phyloP scores from a whole-genome alignment of 2,113 vertebrate genomes.

The Hemiscyllium ocellatum region DNA sequence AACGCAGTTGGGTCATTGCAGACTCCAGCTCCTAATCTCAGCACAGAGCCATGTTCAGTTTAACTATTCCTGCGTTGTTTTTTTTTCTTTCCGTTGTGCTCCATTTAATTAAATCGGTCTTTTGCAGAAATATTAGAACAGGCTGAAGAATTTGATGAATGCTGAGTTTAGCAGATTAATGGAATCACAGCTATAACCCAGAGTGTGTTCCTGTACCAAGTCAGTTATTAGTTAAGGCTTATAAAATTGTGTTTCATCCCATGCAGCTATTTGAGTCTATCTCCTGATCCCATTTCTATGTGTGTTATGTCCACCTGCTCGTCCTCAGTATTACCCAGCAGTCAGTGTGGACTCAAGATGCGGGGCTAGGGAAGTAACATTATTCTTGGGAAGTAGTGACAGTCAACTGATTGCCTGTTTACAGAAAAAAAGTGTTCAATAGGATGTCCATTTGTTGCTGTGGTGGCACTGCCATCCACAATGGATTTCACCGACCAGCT shows the following conservation, averaged over 20 bases:
- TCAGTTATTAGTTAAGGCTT: constrained; percentile 9
- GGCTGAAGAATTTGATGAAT: constrained; percentile 30
- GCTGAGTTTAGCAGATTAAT: constrained; percentile 32
- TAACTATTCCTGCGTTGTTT: neutral
- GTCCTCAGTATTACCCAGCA: neutral
- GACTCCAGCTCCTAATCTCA: neutral
- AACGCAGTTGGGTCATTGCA: neutral
- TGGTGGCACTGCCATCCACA: neutral
- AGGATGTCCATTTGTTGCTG: neutral
- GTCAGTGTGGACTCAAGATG: neutral
- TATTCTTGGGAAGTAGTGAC: neutral
- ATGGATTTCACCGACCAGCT: neutral
- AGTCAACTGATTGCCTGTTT: neutral
- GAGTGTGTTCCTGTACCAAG: neutral
- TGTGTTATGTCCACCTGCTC: neutral
- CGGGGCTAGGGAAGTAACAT: neutral
- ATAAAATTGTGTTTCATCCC: neutral
- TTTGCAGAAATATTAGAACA: constrained; percentile 30
- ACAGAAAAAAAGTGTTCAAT: neutral
- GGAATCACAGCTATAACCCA: neutral
- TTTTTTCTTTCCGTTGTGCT: neutral
- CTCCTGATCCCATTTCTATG: neutral
- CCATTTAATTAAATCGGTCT: constrained; percentile 31
- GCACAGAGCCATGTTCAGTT: neutral
- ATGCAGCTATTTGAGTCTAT: neutral